Base-by-base conservation (phyloP, 2,888 invertebrate species). In the Drosophila anomalata region DNA sequence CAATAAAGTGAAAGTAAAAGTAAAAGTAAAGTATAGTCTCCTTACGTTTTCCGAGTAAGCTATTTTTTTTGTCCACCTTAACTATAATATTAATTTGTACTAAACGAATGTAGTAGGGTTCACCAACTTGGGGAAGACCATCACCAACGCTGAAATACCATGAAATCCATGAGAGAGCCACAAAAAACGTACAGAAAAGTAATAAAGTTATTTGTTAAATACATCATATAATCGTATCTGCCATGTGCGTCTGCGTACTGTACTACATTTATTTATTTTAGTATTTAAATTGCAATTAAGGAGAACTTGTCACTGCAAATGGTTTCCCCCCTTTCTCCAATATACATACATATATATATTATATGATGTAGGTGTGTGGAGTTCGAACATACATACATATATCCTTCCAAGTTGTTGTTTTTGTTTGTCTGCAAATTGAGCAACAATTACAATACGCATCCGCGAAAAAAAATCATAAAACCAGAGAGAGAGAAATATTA, bases 331-430 rank as follows among this genome's bases (percentile, higher is more conserved):
- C 31, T 26, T 24, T 17, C 17, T 26, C 36, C 31, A 26, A 52
- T 51, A 57, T 24, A 24, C 22, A 24, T 24, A 24, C 4, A 67
- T 54, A 39, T 62, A 39, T 46, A 48, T 20, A 17, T 17, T 17
- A 17, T 14, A 46, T 44, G 33, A 22, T 46, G 22, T 24, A 29
- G 53, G 12, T 31, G 48, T 36, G 58, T 24, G 22, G 22, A 29
- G 31, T 24, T 44, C 39, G 20, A 51, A 51, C 42, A 26, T 47
- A 52, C 47, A 60, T 24, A 58, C 58, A 62, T 77, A 75, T 83
- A 80, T 80, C 80, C 80, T 80, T 80, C 80, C 80, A 80, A 75
- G 77, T 83, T 80, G 79, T 82, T 83, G 83, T 72, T 80, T 79
- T 79, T 79, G 73, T 76, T 79, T 79, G 63, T 31, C 48, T 54